Evolutionary conservation across 1,140 invertebrate genomes (phyloP).

Genomic region (Lasioglossum baleicum): DNA sequence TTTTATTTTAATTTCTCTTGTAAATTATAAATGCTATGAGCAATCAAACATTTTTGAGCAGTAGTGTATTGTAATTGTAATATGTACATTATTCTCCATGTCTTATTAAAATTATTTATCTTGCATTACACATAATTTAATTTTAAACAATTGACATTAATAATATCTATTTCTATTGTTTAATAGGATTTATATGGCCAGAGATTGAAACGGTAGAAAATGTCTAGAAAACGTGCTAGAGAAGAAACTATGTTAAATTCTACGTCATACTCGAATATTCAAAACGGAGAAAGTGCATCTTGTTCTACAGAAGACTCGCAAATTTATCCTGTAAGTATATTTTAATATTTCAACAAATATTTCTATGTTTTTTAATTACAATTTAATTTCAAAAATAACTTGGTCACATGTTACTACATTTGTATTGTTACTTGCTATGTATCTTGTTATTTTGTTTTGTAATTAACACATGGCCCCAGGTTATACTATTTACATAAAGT

Average conservation of each 20-base stretch:
- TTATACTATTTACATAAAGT: not conserved
- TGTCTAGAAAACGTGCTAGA: constrained; percentile 69
- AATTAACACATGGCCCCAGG: not conserved
- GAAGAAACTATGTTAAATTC: constrained; percentile 64
- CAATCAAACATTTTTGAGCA: too few relatives aligned
- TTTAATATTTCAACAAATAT: not conserved
- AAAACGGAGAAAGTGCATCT: constrained; percentile 64
- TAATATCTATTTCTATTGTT: constrained; percentile 16
- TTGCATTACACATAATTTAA: too few relatives aligned
- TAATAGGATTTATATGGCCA: constrained; percentile 51
- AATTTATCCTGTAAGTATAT: constrained; percentile 62
- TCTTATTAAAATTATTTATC: too few relatives aligned
- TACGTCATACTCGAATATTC: constrained; percentile 36
- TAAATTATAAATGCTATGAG: too few relatives aligned
- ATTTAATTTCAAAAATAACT: not conserved
- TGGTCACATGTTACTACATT: not conserved
- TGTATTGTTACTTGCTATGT: not conserved
- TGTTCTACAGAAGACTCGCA: constrained; percentile 62
- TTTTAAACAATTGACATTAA: not conserved
- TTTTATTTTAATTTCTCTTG: too few relatives aligned
- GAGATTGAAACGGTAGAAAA: constrained; percentile 56
- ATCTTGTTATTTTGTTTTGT: not conserved
- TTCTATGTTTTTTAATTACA: not conserved
- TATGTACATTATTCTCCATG: too few relatives aligned
- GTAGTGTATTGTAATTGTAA: too few relatives aligned